Percentiles rank a stretch among this genome's conserved stretches.
Conservation (phyloP, 2,797 vertebrate genomes). For the Sebastolobus altivelis region DNA sequence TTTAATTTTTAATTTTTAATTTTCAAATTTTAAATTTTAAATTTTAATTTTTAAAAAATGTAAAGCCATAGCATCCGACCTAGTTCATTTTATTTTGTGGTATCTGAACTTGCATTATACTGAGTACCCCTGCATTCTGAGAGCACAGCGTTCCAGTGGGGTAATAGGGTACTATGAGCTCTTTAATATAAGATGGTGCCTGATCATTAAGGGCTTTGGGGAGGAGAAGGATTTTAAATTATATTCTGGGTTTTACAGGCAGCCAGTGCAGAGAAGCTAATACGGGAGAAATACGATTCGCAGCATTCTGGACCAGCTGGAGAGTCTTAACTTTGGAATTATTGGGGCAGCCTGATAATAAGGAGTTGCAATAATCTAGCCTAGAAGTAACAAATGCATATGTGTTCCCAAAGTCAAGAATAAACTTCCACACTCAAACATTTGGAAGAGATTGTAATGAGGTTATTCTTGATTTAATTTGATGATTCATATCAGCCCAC, state of each 20-base stretch:
- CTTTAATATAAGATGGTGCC: neutral
- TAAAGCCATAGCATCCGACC: too few relatives aligned
- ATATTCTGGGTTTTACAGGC: neutral
- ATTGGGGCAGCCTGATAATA: too few relatives aligned
- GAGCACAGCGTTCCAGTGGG: too few relatives aligned
- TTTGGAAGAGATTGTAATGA: neutral
- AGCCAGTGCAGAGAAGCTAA: neutral
- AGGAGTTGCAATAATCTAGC: neutral
- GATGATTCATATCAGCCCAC: neutral
- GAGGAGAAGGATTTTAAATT: neutral
- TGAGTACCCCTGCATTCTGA: too few relatives aligned
- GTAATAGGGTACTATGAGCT: too few relatives aligned
- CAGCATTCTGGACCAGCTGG: neutral
- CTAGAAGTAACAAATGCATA: neutral
- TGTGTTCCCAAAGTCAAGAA: neutral
- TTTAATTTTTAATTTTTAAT: too few relatives aligned
- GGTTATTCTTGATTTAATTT: neutral
- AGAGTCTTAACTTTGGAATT: too few relatives aligned
- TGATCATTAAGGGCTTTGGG: neutral
- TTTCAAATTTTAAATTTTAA: too few relatives aligned
- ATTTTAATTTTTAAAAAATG: too few relatives aligned
- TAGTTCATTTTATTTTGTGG: too few relatives aligned
- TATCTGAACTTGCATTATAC: too few relatives aligned
- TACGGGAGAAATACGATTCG: neutral
- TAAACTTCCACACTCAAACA: neutral